These are phyloP conservation scores for Palythoa grandis DNA, from an alignment of 92 coral and sea anemone species.

Conservation along the genomic window DNA sequence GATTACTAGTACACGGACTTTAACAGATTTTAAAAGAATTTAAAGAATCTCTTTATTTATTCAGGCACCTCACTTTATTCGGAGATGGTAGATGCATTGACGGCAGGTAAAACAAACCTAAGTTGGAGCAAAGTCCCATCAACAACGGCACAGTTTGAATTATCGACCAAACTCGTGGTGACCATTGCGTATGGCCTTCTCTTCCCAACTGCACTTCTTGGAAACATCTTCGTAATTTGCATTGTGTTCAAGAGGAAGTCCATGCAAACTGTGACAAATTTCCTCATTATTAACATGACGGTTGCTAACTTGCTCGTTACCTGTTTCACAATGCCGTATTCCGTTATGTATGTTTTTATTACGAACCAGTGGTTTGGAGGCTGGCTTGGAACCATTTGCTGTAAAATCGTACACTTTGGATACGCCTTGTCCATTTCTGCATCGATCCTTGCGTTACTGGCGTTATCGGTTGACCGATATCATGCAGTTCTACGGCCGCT, in stretches of 20 bases:
- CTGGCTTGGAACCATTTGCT: conserved; percentile 58
- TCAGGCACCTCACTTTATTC: conserved; percentile 10
- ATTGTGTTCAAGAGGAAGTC: conserved; percentile 63
- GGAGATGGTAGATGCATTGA: background rate
- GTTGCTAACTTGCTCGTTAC: conserved; percentile 80
- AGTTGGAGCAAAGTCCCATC: background rate
- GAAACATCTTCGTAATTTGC: conserved; percentile 71
- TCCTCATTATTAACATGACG: conserved; percentile 82
- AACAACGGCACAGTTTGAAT: conserved; percentile 1
- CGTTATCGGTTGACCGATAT: conserved; percentile 77
- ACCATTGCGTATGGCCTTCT: conserved; percentile 66
- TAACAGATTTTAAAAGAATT: background rate
- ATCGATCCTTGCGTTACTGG: conserved; percentile 72
- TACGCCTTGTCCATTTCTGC: conserved; percentile 86
- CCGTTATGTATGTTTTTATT: conserved; percentile 57
- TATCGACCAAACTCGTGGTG: conserved; percentile 53
- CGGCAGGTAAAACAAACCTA: background rate
- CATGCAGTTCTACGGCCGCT: conserved; percentile 78
- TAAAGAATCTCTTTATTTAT: background rate
- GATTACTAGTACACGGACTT: background rate
- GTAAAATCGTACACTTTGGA: conserved; percentile 77
- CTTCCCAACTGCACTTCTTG: conserved; percentile 76
- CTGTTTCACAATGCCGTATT: conserved; percentile 76
- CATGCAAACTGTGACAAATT: conserved; percentile 79
- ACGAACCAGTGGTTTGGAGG: conserved; percentile 68